Evolutionary conservation across 2,888 invertebrate species (phyloP).

Genomic region (Eustalomyia histrio): DNA sequence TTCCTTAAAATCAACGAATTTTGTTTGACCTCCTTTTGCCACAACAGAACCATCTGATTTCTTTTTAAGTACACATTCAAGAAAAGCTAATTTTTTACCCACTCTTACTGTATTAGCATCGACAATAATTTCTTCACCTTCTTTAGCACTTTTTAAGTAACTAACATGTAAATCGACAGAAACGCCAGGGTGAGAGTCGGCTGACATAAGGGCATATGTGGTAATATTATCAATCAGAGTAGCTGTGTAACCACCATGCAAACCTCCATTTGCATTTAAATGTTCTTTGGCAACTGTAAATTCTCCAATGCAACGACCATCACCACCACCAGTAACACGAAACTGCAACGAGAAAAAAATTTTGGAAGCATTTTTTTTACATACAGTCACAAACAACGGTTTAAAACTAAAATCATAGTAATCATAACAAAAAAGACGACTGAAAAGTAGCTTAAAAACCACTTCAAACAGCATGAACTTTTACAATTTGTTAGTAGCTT

Average conservation of each 20-base stretch:
- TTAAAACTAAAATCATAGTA: no score
- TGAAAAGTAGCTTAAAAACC: no score
- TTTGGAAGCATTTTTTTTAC: no score
- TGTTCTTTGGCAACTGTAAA: constrained; percentile 87
- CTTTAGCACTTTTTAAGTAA: constrained; percentile 86
- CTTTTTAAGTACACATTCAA: constrained; percentile 89
- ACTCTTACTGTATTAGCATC: constrained; percentile 87
- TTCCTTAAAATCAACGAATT: constrained; percentile 81
- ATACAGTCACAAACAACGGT: neutral
- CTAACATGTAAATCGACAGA: constrained; percentile 92
- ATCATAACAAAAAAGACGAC: no score
- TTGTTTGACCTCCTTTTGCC: constrained; percentile 91
- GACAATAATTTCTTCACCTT: constrained; percentile 89
- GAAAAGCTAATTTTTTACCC: constrained; percentile 89
- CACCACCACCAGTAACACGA: constrained; percentile 81
- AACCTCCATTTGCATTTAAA: constrained; percentile 86
- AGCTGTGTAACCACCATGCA: constrained; percentile 93
- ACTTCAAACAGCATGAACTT: no score
- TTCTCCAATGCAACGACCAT: constrained; percentile 87
- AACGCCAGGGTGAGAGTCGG: constrained; percentile 85
- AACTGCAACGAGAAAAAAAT: constrained; percentile 76
- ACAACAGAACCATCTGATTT: constrained; percentile 86
- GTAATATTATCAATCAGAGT: constrained; percentile 87
- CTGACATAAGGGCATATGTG: constrained; percentile 87
- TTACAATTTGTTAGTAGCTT: no score